These are phyloP conservation scores for Zaprionus nigranus DNA, from an alignment of 1,140 invertebrate species.

Conservation along the genomic window DNA sequence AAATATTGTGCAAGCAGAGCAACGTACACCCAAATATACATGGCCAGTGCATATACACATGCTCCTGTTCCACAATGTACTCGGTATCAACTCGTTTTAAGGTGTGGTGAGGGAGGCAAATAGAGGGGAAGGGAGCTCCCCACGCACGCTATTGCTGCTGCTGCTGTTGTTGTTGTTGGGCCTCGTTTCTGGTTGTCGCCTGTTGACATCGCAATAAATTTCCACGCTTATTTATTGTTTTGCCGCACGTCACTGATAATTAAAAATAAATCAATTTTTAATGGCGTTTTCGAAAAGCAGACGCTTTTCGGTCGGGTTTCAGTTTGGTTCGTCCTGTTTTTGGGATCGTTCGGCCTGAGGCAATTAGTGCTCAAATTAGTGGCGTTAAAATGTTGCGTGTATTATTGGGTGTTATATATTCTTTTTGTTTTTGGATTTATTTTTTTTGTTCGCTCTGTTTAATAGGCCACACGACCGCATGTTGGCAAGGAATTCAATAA, in stretches of 20 bases:
- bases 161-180: slow-evolving; percentile 51
- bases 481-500: slow-evolving; percentile 40
- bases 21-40: slow-evolving; percentile 15
- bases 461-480: slow-evolving; percentile 2
- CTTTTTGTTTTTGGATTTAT: not conserved
- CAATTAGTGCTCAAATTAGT: slow-evolving; percentile 69
- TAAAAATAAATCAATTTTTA: slow-evolving; percentile 84
- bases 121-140: not conserved
- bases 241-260: slow-evolving; percentile 81
- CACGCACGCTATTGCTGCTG: slow-evolving; percentile 49
- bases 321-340: slow-evolving; percentile 39
- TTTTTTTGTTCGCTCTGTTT: slow-evolving; percentile 2
- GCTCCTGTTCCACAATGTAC: not conserved
- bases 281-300: slow-evolving; percentile 53
- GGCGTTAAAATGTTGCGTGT: slow-evolving; percentile 54
- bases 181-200: slow-evolving; percentile 53
- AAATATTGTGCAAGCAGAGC: slow-evolving; percentile 60
- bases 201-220: slow-evolving; percentile 80
- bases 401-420: not conserved
- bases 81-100: not conserved
- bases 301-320: slow-evolving; percentile 12
- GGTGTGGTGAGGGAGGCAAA: not conserved
- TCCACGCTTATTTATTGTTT: slow-evolving; percentile 80
- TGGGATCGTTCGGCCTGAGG: slow-evolving; percentile 47
- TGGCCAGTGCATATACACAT: slow-evolving; percentile 2